Evolutionary conservation across 2,888 invertebrate genomes (phyloP).

Genomic region (Nemurella pictetii): DNA sequence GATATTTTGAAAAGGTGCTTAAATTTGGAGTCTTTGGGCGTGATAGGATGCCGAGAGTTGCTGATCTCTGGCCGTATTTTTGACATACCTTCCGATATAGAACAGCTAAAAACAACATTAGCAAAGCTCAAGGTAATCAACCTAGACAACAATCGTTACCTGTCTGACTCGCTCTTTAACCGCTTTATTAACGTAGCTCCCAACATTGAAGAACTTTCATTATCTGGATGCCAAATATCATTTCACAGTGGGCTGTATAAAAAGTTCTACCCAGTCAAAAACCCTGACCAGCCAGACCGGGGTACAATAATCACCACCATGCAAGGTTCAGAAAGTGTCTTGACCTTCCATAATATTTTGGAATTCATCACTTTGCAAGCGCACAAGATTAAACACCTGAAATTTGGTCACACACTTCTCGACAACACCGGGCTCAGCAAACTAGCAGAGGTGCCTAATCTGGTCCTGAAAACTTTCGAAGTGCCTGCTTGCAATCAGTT

Average conservation of each 20-base stretch:
- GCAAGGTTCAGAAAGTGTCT: conserved; percentile 64
- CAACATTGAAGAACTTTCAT: conserved; percentile 62
- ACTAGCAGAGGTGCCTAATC: conserved; percentile 58
- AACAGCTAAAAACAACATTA: conserved; percentile 53
- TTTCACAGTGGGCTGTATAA: conserved; percentile 70
- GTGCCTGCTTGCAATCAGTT: conserved; percentile 65
- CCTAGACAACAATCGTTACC: conserved; percentile 68
- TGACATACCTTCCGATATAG: conserved; percentile 61
- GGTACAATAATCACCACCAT: conserved; percentile 46
- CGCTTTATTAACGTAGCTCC: conserved; percentile 65
- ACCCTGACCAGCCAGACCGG: conserved; percentile 26
- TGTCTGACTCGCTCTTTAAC: conserved; percentile 73
- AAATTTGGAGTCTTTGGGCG: conserved; percentile 61
- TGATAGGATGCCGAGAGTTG: conserved; percentile 68
- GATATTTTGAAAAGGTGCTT: conserved; percentile 60
- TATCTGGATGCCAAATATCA: conserved; percentile 70
- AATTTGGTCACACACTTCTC: conserved; percentile 69
- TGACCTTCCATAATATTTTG: conserved; percentile 70
- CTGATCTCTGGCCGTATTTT: conserved; percentile 74
- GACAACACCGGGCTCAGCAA: conserved; percentile 63
- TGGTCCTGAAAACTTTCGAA: conserved; percentile 58
- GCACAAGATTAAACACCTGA: conserved; percentile 59
- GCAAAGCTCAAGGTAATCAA: conserved; percentile 62
- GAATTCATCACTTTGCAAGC: conserved; percentile 61
- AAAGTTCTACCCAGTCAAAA: conserved; percentile 63